phyloP scores from a whole-genome alignment of 2,888 invertebrate species.

The Uloborus plumipes region DNA sequence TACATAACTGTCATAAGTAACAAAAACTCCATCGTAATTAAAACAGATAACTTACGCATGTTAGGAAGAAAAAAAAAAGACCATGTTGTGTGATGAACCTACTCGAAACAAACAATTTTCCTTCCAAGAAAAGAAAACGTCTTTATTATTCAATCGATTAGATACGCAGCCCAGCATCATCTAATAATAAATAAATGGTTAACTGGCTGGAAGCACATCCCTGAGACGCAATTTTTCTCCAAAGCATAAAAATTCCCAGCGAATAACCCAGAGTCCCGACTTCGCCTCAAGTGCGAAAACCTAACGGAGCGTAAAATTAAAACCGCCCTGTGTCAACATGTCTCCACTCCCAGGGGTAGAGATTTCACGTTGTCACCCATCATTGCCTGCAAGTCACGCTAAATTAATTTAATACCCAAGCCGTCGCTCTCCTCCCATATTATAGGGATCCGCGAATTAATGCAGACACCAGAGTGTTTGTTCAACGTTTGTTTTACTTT shows the following conservation, averaged over 20 bases:
- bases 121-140: too few relatives aligned
- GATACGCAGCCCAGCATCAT: too few relatives aligned
- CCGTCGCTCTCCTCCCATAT: not conserved
- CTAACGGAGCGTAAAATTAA: slow-evolving; percentile 58
- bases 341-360: slow-evolving; percentile 31
- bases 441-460: slow-evolving; percentile 37
- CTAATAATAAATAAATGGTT: too few relatives aligned
- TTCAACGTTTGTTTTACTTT: slow-evolving; percentile 28
- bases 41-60: too few relatives aligned
- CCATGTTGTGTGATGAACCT: too few relatives aligned
- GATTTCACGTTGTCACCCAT: slow-evolving; percentile 38
- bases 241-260: slow-evolving; percentile 41
- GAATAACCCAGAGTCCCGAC: slow-evolving; percentile 6
- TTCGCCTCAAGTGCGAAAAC: slow-evolving; percentile 50
- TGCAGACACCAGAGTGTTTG: slow-evolving; percentile 28
- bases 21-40: too few relatives aligned
- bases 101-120: too few relatives aligned
- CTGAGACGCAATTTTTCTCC: too few relatives aligned
- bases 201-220: too few relatives aligned
- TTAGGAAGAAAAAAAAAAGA: too few relatives aligned
- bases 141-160: too few relatives aligned
- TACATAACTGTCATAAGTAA: too few relatives aligned
- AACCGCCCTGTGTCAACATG: slow-evolving; percentile 59
- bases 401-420: slow-evolving; percentile 57
- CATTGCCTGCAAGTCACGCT: slow-evolving; percentile 44